phyloP scores from a whole-genome alignment of 1,140 invertebrate genomes.

The Odontomachus brunneus region DNA sequence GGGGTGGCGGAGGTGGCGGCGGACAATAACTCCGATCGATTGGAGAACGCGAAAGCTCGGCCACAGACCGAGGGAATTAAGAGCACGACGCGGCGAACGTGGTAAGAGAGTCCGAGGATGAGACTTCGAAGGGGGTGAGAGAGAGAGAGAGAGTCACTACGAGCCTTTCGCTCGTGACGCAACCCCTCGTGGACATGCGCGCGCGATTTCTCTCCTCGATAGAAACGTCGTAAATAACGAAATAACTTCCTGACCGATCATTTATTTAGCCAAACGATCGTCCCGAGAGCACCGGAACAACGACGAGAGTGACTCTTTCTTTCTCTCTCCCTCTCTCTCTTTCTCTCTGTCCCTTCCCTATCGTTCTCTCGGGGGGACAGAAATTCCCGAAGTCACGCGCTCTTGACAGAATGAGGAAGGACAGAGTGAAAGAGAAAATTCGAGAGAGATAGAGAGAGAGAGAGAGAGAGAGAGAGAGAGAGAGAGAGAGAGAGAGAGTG shows the following conservation, averaged over 20 bases:
- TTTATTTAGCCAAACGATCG: constrained; percentile 58
- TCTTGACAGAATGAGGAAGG: neutral
- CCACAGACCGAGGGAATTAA: constrained; percentile 35
- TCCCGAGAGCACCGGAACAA: constrained; percentile 30
- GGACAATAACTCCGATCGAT: constrained; percentile 52
- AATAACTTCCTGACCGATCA: constrained; percentile 50
- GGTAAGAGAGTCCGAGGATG: constrained; percentile 19
- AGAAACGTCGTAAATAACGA: constrained; percentile 51
- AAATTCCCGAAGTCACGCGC: constrained; percentile 53
- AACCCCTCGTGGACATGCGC: neutral
- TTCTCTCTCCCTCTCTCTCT: no score
- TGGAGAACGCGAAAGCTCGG: neutral
- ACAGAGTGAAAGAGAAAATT: no score
- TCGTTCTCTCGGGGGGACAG: constrained; percentile 5
- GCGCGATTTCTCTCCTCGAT: no score
- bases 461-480: neutral
- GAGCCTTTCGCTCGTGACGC: constrained; percentile 9
- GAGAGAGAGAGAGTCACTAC: neutral
- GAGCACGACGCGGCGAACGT: constrained; percentile 3
- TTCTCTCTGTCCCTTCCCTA: neutral
- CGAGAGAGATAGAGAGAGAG: neutral
- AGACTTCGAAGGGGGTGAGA: constrained; percentile 1
- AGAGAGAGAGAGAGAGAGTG: neutral
- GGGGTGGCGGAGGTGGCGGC: no score
- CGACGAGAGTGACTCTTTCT: constrained; percentile 22